Evolutionary conservation across 2,797 vertebrate species (phyloP), one percentile per base, ranked within the genome.

Genomic region (Silurus lanzhouensis): DNA sequence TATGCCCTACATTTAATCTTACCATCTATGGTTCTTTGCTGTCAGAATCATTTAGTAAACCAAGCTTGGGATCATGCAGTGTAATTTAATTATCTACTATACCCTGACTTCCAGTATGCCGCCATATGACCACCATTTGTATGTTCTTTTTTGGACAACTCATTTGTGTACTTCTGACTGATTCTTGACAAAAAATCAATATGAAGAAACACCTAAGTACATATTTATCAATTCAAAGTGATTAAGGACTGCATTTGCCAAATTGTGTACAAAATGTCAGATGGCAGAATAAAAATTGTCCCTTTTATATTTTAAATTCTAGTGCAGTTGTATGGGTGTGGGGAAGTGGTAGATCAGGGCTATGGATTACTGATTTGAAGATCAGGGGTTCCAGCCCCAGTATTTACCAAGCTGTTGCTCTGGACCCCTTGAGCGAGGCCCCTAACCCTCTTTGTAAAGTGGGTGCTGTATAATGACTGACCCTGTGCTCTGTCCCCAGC

Each of bases 1-100:
- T 61, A 81, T 81, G 83, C 75, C 82, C 25, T 57, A 79, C 82
- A 71, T 84, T 87, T 85, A 90, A 90, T 90, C 82, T 86, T 85
- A 89, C 88, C 61, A 83, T 88, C 71, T 80, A 75, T 88, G 87
- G 83, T 81, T 60, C 68, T 87, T 83, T 86, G 64, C 84, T 91
- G 91, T 90, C 89, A 88, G 89, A 89, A 78, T 88, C 31, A 75
- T 85, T 88, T 89, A 87, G 84, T 84, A 87, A 88, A 88, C 52
- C 60, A 86, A 78, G 77, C 75, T 86, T 83, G 84, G 79, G 66
- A 83, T 60, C 87, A 89, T 77, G 66, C 85, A 89, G 83, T 86
- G 64, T 85, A 84, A 89, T 86, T 87, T 89, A 88, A 91, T 90
- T 90, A 87, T 75, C 46, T 77, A 76, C 83, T 74, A 87, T 88